These are phyloP conservation scores for Tanaodytes sp. DNA, from an alignment of 2,888 invertebrate genomes.

Conservation along the genomic window DNA sequence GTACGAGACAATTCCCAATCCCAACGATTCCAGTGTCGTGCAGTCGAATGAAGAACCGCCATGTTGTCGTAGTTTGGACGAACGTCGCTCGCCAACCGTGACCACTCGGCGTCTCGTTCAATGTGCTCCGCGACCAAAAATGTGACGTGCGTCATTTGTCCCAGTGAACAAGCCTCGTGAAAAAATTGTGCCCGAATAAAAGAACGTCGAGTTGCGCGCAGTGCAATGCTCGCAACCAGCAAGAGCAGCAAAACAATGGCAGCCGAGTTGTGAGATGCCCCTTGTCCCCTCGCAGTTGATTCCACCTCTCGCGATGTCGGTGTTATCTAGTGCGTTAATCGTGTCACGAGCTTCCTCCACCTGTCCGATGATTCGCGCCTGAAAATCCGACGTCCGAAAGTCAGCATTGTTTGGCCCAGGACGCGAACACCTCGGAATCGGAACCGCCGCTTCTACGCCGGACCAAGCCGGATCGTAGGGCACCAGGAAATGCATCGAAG, in stretches of 20 bases:
- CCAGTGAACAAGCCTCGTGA: not conserved
- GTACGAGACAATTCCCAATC: too few relatives aligned
- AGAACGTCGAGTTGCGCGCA: not conserved
- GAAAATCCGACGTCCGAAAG: constrained; percentile 10
- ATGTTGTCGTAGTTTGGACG: constrained; percentile 39
- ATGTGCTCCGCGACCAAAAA: not conserved
- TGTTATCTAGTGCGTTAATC: constrained; percentile 17
- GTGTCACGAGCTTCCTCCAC: constrained; percentile 12
- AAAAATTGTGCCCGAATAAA: not conserved
- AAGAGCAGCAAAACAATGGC: constrained; percentile 13
- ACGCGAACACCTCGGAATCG: not conserved
- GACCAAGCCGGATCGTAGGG: too few relatives aligned
- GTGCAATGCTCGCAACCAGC: not conserved
- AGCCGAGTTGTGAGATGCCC: constrained; percentile 9
- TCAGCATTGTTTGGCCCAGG: not conserved
- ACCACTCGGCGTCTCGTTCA: not conserved
- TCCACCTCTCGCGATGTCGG: constrained; percentile 15
- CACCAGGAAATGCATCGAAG: not conserved
- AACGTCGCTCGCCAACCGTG: constrained; percentile 13
- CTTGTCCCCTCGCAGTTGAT: too few relatives aligned
- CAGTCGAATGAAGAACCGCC: constrained; percentile 34
- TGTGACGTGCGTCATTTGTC: constrained; percentile 8
- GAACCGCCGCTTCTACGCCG: not conserved
- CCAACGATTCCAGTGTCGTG: too few relatives aligned
- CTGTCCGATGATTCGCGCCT: not conserved